Conservation (phyloP, 2,888 invertebrate species). For the Myopa testacea region DNA sequence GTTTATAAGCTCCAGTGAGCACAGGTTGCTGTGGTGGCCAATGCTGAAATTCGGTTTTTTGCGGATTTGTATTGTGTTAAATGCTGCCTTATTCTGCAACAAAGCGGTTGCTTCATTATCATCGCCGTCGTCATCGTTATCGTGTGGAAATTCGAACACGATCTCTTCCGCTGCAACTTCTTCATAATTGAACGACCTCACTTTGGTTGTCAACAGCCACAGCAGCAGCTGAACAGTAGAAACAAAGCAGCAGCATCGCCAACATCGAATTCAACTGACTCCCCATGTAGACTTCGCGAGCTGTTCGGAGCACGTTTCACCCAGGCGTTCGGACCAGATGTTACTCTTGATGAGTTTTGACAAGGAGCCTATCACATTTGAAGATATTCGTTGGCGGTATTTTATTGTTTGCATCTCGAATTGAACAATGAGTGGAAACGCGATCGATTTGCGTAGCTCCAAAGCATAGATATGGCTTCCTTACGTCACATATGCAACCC, state of each 20-base stretch:
- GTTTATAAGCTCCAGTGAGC: not conserved
- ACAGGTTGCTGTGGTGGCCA: not conserved
- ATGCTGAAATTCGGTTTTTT: not conserved
- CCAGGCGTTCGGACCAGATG: slow-evolving; percentile 46
- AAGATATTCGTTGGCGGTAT: slow-evolving; percentile 44
- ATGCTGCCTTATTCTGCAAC: not conserved
- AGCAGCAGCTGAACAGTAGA: not conserved
- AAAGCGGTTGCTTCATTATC: not conserved
- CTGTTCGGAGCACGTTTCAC: slow-evolving; percentile 14
- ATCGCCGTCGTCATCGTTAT: not conserved
- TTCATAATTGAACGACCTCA: slow-evolving; percentile 37
- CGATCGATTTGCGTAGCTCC: slow-evolving; percentile 63
- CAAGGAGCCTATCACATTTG: slow-evolving; percentile 45
- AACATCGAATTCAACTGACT: slow-evolving; percentile 41
- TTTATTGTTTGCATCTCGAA: slow-evolving; percentile 54
- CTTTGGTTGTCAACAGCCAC: slow-evolving; percentile 30
- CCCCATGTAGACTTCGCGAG: slow-evolving; percentile 35
- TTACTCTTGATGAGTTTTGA: slow-evolving; percentile 51
- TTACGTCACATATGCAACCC: slow-evolving; percentile 68
- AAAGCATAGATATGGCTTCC: slow-evolving; percentile 66
- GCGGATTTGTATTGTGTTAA: not conserved
- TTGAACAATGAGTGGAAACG: slow-evolving; percentile 56
- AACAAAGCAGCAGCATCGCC: slow-evolving; percentile 33
- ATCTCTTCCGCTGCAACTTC: slow-evolving; percentile 23
- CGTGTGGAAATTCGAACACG: slow-evolving; percentile 21